Conservation (phyloP, 2,888 invertebrate species). For the Brachypalpus laphriformis region DNA sequence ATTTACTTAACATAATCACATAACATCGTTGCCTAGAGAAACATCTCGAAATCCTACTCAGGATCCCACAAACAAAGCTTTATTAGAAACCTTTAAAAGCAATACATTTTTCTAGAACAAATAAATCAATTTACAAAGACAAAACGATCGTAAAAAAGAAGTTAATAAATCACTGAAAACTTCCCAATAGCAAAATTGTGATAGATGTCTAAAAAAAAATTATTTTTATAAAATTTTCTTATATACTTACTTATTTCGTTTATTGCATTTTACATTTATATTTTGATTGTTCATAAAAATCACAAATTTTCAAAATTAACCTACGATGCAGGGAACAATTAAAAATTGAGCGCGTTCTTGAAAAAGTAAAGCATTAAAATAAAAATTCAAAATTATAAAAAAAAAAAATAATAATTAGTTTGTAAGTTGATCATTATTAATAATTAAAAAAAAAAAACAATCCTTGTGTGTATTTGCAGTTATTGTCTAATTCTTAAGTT, state of each 20-base stretch:
- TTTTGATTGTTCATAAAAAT: slow-evolving; percentile 45
- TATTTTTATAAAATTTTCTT: slow-evolving; percentile 42
- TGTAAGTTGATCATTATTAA: slow-evolving; percentile 65
- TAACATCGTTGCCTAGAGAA: slow-evolving; percentile 14
- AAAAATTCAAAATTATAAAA: slow-evolving; percentile 45
- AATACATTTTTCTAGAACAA: slow-evolving; percentile 25
- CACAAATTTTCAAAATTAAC: slow-evolving; percentile 73
- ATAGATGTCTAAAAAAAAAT: slow-evolving; percentile 56
- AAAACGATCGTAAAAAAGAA: slow-evolving; percentile 3
- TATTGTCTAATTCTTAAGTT: slow-evolving; percentile 68
- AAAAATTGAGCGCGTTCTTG: slow-evolving; percentile 74
- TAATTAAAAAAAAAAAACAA: slow-evolving; percentile 32
- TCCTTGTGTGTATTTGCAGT: slow-evolving; percentile 67
- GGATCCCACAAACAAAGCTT: slow-evolving; percentile 24
- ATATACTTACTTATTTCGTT: slow-evolving; percentile 44
- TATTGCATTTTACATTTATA: slow-evolving; percentile 58
- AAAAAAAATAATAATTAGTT: slow-evolving; percentile 59
- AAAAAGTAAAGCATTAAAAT: slow-evolving; percentile 48
- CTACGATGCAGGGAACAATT: slow-evolving; percentile 75
- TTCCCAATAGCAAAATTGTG: slow-evolving; percentile 66
- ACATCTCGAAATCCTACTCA: background rate
- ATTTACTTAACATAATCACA: background rate
- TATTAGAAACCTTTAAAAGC: slow-evolving; percentile 40
- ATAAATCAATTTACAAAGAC: slow-evolving; percentile 7
- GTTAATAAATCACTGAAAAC: slow-evolving; percentile 50